Conservation (phyloP, 2,797 vertebrate genomes). For the Hyperoplus immaculatus region DNA sequence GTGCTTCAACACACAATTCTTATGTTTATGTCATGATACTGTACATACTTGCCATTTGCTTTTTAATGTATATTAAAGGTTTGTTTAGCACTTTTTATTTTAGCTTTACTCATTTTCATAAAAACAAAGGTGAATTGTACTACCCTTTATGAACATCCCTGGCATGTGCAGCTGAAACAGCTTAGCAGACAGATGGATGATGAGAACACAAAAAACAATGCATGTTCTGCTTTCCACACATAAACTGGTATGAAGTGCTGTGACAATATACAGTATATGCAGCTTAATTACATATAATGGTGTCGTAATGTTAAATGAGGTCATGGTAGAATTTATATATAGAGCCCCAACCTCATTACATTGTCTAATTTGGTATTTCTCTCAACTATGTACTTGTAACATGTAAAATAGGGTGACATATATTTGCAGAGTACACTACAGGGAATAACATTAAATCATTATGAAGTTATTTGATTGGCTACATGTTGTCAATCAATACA, state of each 20-base stretch:
- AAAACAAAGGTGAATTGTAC: no score
- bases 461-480: conserved; percentile 3
- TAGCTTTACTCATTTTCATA: background rate
- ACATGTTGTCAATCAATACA: conserved; percentile 21
- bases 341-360: background rate
- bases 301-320: no score
- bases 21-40: conserved; percentile 1
- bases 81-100: background rate
- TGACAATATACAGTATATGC: no score
- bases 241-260: background rate
- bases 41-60: background rate
- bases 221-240: conserved; percentile 3
- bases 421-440: background rate
- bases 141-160: no score
- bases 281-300: no score
- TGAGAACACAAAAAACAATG: conserved; percentile 4
- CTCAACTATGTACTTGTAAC: background rate
- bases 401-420: conserved; percentile 8
- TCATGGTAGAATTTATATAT: background rate
- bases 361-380: background rate
- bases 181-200: no score
- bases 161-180: no score
- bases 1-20: background rate
- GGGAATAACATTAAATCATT: conserved; percentile 3
- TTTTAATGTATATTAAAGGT: conserved; percentile 6